Base-by-base conservation (phyloP, 2,888 invertebrate species). In the Andrena praecox region DNA sequence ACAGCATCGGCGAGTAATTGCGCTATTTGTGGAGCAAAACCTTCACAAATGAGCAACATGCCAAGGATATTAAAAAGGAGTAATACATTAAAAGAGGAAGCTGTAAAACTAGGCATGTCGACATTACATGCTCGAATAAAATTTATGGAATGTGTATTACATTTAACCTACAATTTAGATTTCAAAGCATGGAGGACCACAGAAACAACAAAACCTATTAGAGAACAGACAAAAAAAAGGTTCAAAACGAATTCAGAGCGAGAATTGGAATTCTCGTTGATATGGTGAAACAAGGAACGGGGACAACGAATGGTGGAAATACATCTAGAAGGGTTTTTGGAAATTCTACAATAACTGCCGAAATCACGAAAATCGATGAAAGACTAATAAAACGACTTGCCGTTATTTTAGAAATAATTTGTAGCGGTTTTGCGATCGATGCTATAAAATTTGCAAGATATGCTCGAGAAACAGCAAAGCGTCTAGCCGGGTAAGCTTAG, bases 231-330 rank as follows among this genome's bases (percentile, higher is more conserved):
- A 50, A 50, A 50, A 50, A 62, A 35, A 33, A 24, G 24, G 27
- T 59, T 12, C 59, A 59, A 12, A 12, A 27, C 4, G 27, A 27
- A 24, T 59, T 59, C 12, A 59, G 12, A 59, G 4, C 24, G 5
- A 20, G 27, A 27, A 24, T 62, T 10, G 7, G 31, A 10, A 62
- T 62, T 27, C 31, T 2, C 7, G 8, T 62, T 62, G 62, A 33
- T 33, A 33, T 33, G 16, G 56, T 56, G 24, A 63, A 63, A 42
- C 63, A 35, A 42, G 42, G 63, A 5, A 6, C 31, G 12, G 63
- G 63, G n/a, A 63, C 63, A 10, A 63, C 64, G 1, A 56, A 56
- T 24, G 27, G 27, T 56, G 27, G 56, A 20, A 56, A 56, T 3
- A 56, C 56, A 8, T n/a, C 56, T 56, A 56, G 27, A 27, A n/a